Base-by-base conservation (phyloP, 30 jellyfish, hydroid and myxozoan genomes). In the Turritopsis rubra region DNA sequence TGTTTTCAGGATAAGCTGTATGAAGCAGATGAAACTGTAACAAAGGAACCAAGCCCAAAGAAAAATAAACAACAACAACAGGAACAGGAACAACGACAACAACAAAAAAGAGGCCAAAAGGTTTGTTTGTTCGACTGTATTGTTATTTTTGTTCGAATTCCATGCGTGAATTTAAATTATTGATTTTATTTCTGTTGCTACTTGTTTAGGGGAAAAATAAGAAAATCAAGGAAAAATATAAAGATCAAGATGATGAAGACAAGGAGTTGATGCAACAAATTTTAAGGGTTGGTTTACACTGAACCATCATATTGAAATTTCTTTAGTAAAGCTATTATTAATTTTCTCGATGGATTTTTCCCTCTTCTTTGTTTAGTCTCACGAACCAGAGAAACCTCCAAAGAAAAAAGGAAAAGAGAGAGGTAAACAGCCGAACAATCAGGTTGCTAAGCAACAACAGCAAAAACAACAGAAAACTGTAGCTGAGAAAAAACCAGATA, bases 201-300 rank as follows among this genome's bases (percentile, higher is more conserved):
- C 72, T 16, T 22, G 72, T 85, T 28, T 70, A 95, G 99, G 89
- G 90, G n/a, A 88, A 88, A 79, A 73, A 26, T 72, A 95, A 95
- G 85, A 95, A 89, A 78, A 89, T 86, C 84, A 89, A 89, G 72
- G 97, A 89, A 65, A 95, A 95, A 78, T 95, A 95, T 74, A 89
- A 90, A 82, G 97, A 95, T 53, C 99, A 95, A 81, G 99, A 95
- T 74, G 99, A 95, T 28, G 99, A 95, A 71, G 99, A 95, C 16
- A 82, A 86, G 52, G 93, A 89, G 73, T 68, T 90, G 13, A 84
- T 89, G 29, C 87, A 86, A 88, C 91, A 95, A 77, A 80, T 95
- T 30, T 68, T 95, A 22, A 87, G 89, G 76, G 99, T 95, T 75
- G 65, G 83, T 75, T 75, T 75, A 75, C 83, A 75, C n/a, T 75